phyloP scores from a whole-genome alignment of 2,113 vertebrate genomes.

The Gadus chalcogrammus region DNA sequence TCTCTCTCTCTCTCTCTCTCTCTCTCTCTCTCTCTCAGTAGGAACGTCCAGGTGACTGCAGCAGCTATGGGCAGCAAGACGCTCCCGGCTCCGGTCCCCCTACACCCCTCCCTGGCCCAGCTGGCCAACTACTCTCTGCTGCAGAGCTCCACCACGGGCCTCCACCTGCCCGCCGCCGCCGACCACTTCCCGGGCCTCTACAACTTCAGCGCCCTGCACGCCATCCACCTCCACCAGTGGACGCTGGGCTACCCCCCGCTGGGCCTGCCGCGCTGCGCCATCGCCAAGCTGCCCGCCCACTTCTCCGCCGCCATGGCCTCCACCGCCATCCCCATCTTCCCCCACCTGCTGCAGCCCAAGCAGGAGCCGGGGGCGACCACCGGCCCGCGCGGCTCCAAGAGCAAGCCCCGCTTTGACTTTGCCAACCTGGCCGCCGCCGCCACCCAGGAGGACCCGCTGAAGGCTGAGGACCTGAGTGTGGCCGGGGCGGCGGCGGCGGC shows the following conservation, averaged over 20 bases:
- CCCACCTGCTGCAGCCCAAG: constrained; percentile 84
- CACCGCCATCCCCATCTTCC: constrained; percentile 86
- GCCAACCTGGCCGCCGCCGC: constrained; percentile 94
- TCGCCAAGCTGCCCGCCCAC: constrained; percentile 85
- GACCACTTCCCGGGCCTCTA: constrained; percentile 92
- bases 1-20: background rate
- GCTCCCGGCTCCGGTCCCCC: constrained; percentile 90
- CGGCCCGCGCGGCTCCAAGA: constrained; percentile 67
- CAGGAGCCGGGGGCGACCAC: constrained; percentile 63
- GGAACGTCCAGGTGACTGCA: constrained; percentile 6
- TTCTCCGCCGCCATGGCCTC: constrained; percentile 86
- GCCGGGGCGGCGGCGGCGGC: constrained; percentile 28
- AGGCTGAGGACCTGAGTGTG: constrained; percentile 82
- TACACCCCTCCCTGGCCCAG: constrained; percentile 89
- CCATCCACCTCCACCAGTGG: constrained; percentile 97
- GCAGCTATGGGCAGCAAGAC: constrained; percentile 93
- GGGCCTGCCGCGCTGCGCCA: constrained; percentile 85
- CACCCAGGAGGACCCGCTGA: constrained; percentile 91
- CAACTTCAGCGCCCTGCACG: constrained; percentile 92
- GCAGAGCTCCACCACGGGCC: constrained; percentile 88
- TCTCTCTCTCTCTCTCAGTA: constrained; percentile 21
- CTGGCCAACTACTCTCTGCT: constrained; percentile 95
- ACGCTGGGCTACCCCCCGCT: constrained; percentile 91
- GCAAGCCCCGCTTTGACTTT: constrained; percentile 96
- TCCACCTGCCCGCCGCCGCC: constrained; percentile 84